A percentile compares a stretch with the other conserved stretches of the same genome.
Conservation (phyloP, 2,888 invertebrate species). For the Pogonocherus hispidulus region DNA sequence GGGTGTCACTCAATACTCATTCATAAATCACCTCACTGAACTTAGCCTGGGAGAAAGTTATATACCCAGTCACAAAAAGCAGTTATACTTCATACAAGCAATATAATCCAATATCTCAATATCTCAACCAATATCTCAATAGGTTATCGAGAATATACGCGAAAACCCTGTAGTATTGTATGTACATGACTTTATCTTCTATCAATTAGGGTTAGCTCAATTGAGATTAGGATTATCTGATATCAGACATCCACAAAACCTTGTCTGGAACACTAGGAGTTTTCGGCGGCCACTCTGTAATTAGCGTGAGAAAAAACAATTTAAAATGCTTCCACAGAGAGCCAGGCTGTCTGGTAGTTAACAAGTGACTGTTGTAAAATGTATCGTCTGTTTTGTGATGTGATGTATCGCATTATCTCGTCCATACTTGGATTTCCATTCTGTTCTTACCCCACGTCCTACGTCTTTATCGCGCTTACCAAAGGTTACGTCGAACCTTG, state of each 20-base stretch:
- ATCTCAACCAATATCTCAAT: no score
- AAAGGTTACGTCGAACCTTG: background rate
- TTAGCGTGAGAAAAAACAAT: conserved; percentile 22
- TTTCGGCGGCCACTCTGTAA: conserved; percentile 27
- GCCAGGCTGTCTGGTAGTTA: conserved; percentile 28
- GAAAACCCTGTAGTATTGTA: no score
- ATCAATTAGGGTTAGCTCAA: no score
- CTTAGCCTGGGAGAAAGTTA: no score
- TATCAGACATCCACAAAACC: background rate
- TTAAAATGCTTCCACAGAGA: conserved; percentile 11
- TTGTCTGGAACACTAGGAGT: background rate
- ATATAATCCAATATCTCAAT: no score
- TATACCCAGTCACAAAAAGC: no score
- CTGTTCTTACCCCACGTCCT: conserved; percentile 17
- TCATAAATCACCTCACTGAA: no score
- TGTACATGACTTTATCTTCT: no score
- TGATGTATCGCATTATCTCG: conserved; percentile 6
- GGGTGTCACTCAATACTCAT: no score
- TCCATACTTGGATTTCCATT: conserved; percentile 16
- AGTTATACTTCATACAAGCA: no score
- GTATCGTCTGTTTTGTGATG: conserved; percentile 2
- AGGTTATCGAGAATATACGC: no score
- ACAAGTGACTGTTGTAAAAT: conserved; percentile 15
- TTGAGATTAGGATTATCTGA: no score
- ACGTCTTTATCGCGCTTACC: conserved; percentile 2